Evolutionary conservation across 2,113 vertebrate species (phyloP), one percentile per base, ranked within the genome.

Genomic region (Panthera uncia): DNA sequence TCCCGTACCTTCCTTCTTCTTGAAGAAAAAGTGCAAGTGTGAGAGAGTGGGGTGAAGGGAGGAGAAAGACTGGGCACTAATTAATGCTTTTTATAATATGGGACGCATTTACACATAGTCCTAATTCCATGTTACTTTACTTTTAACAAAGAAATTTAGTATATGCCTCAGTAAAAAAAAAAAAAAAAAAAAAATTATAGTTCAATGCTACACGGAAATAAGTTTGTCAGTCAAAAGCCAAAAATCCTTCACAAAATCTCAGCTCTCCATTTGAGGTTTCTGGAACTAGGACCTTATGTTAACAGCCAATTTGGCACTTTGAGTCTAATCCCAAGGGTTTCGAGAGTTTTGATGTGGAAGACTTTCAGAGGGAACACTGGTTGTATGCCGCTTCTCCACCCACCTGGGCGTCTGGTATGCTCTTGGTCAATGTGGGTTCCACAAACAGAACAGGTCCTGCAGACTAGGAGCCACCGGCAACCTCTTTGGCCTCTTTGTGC

Each of bases 41-140:
- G 23, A 79, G 33, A 50, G 10, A n/a, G 13, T 25, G 52, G 36
- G 45, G n/a, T 69, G 10, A 86, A 82, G 52, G 45, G 19, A 50
- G 14, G 6, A 48, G 50, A 82, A 71, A 82, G 73, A 65, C 9
- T 14, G 15, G 41, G 3, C 31, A 85, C 41, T 5, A 27, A 29
- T 57, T 57, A 57, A 57, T 57, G 19, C 10, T 5, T 23, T 69
- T 74, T 65, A 55, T 78, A 41, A 50, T 25, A 41, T 13, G 48
- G 13, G 76, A 68, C 85, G 73, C 15, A n/a, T 9, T 74, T 78
- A 57, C 61, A 19, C 41, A 71, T 1, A 19, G 23, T 38, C 19
- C 31, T 74, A 89, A 89, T 41, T 96, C 76, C 23, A 76, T 85
- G 80, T 94, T 63, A 90, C 68, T 92, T 92, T 55, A 69, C 23